Evolutionary conservation across 2,888 invertebrate species (phyloP), one percentile per base, ranked within the genome.

Genomic region (Eristalis intricaria): DNA sequence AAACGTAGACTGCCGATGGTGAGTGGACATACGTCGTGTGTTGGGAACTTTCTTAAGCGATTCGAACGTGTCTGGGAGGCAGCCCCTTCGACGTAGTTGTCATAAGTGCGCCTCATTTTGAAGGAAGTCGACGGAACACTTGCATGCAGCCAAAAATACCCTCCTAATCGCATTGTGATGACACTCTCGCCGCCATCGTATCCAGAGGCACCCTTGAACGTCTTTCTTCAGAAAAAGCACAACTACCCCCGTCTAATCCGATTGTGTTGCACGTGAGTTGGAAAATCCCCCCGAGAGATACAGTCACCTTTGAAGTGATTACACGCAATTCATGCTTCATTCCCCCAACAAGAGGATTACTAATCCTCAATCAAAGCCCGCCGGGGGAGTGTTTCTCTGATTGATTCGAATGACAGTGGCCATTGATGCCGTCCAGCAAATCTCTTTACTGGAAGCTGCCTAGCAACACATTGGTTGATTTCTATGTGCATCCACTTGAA

Each of bases 181-280:
- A 61, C 26, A 43, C 40, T 61, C 60, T 26, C 71, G 43, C 32
- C 32, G 32, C 32, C 32, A 32, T 32, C 32, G 32, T 8, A 1
- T 8, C 35, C 11, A 35, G 13, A 13, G 38, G n/a, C 61, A 71
- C 26, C 71, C 71, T 71, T 71, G 61, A 71, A 61, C 71, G 61
- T 61, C 60, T 61, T 13, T 71, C 38, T 38, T 22, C 23, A 23
- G 43, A 61, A 73, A 61, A 19, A 61, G 43, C 40, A 63, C 63
- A 63, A 7, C 63, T 32, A 63, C n/a, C 19, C 40, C 63, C 26
- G 26, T 2, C 40, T 15, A 61, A 29, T 15, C 61, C n/a, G 61
- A 26, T 40, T 61, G 40, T 26, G 26, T 23, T n/a, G 40, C 60
- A 26, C 61, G 61, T 32, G 63, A 43, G 29, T 63, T 63, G 43